Conservation (phyloP, 2,113 vertebrate species). For the Limnothrissa miodon region DNA sequence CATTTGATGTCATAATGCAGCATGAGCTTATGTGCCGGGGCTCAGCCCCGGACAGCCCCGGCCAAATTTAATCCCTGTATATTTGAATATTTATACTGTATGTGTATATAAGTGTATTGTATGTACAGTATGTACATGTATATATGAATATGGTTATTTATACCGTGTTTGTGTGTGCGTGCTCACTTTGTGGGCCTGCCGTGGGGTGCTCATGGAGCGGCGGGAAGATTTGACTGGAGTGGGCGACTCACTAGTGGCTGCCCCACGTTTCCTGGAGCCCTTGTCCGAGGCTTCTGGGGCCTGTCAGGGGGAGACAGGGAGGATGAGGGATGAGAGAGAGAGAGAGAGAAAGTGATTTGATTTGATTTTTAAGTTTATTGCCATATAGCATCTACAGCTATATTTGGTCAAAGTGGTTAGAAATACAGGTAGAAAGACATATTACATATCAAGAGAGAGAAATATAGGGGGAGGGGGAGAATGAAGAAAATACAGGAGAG, state of each 20-base stretch:
- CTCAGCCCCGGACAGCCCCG: too few relatives aligned
- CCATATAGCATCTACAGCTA: too few relatives aligned
- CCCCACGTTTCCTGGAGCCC: slow-evolving; percentile 32
- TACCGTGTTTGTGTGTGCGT: neutral
- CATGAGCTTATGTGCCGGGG: too few relatives aligned
- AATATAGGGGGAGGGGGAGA: too few relatives aligned
- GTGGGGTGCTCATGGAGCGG: slow-evolving; percentile 20
- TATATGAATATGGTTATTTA: neutral
- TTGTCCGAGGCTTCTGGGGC: neutral
- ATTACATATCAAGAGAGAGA: too few relatives aligned
- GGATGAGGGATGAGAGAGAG: neutral
- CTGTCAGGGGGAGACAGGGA: neutral
- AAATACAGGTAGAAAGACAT: too few relatives aligned
- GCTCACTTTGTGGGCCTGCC: slow-evolving; percentile 38
- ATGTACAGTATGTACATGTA: neutral
- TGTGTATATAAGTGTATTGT: neutral
- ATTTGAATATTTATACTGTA: too few relatives aligned
- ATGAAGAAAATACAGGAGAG: neutral
- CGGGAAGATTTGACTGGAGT: slow-evolving; percentile 38
- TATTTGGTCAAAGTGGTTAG: too few relatives aligned
- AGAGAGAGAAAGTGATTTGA: neutral
- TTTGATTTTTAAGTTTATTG: too few relatives aligned
- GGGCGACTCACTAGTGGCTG: slow-evolving; percentile 16
- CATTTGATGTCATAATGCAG: too few relatives aligned
- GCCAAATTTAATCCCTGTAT: too few relatives aligned